Evolutionary conservation across 2,888 invertebrate species (phyloP), one percentile per base, ranked within the genome.

Genomic region (Antheraea assamensis): DNA sequence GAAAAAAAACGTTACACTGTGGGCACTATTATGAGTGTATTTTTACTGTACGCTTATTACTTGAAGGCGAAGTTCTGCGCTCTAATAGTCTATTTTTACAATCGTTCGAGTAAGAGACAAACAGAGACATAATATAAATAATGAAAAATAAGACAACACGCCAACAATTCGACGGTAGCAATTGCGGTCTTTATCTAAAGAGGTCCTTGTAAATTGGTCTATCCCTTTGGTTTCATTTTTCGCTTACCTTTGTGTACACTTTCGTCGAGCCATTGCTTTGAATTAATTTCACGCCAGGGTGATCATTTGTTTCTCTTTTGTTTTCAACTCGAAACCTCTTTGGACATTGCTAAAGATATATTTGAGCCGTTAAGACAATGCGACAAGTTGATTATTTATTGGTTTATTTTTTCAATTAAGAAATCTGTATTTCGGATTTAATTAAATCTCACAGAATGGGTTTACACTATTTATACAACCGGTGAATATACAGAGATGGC

Each of bases 281-380:
- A 91, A 92, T 92, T 91, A 91, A 92, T 92, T 92, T 90, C 88
- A 90, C 88, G 89, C 85, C 90, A 85, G 84, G 86, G 85, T 84
- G 87, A 88, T 88, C 91, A 89, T 92, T 91, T 90, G 89, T 90
- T 88, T 90, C 90, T 91, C 91, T 91, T 90, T 92, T 92, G 91
- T 92, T 91, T 90, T 80, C 80, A 86, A 87, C 87, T 88, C 88
- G 87, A 87, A 85, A 82, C 80, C 86, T 87, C 87, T 84, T 35
- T 88, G 83, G 86, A 87, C 82, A 83, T 85, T 83, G 88, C 89
- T 87, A 85, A 87, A 90, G 90, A 90, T 91, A 91, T 91, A 92
- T 90, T 89, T 88, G 85, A 82, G 85, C 89, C 90, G 88, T 61
- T 35, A 68, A 4, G 21, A 35, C 31, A 35, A 35, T 35, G 89